Percentiles rank a stretch among this genome's conserved stretches.
Conservation (phyloP, 2,888 invertebrate genomes). For the Nymphalis urticae region DNA sequence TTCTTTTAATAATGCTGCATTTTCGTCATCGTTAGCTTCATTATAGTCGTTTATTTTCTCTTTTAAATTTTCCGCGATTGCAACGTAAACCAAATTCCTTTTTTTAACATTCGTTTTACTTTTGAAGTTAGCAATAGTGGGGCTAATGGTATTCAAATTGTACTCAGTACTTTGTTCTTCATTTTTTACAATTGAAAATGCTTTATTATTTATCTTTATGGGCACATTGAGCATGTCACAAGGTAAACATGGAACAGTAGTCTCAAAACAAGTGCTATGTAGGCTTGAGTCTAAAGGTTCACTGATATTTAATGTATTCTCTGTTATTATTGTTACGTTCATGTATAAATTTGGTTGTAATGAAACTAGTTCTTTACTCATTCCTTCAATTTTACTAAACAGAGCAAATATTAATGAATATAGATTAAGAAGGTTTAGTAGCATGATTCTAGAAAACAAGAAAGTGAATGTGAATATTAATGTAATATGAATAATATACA, state of each 20-base stretch:
- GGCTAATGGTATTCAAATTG: neutral
- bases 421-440: conserved; percentile 95
- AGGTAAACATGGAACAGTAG: conserved; percentile 57
- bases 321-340: conserved; percentile 51
- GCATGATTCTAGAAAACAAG: conserved; percentile 90
- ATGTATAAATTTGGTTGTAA: conserved; percentile 75
- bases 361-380: conserved; percentile 82
- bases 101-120: conserved; percentile 9
- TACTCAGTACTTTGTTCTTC: neutral
- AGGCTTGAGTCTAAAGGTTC: conserved; percentile 48
- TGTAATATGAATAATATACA: neutral
- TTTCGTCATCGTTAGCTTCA: conserved; percentile 38
- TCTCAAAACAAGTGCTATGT: conserved; percentile 55
- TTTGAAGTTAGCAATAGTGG: neutral
- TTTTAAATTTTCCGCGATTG: conserved; percentile 23
- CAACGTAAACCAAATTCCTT: conserved; percentile 9
- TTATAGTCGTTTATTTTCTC: conserved; percentile 33
- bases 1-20: conserved; percentile 45
- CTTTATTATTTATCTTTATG: neutral
- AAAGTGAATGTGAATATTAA: conserved; percentile 11
- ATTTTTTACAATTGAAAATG: neutral
- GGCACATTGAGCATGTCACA: conserved; percentile 47
- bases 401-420: conserved; percentile 96
- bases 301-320: conserved; percentile 48
- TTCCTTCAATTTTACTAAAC: conserved; percentile 92